Base-by-base conservation (phyloP, 2,888 invertebrate genomes). In the Calameuta pallipes region DNA sequence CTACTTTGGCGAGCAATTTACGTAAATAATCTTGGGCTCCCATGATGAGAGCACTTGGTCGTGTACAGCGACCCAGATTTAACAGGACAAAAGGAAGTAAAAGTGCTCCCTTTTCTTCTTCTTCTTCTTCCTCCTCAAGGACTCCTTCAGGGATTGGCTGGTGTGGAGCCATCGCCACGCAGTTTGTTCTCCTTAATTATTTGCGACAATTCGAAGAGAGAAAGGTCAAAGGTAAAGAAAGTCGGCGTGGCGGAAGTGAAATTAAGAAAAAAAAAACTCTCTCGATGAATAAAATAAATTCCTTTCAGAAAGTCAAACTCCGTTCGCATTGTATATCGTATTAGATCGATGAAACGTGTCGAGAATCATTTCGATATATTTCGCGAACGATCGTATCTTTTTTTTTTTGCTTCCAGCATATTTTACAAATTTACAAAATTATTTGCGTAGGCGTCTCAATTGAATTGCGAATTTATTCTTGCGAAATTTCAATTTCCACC, bases 1-100 rank as follows among this genome's bases (percentile, higher is more conserved):
- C 35, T 75, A 75, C 75, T 76, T 78, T 35, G 36, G 78, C 75
- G 56, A 70, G 75, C 75, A 75, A 75, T 78, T 78, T 76, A 75
- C 71, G 70, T 75, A 76, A 78, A 78, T 75, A 78, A 75, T 78
- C 71, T 71, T 74, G 34, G 68, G 56, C 69, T 33, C 71, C 70
- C 56, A 37, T 12, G 70, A 75, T 31, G 75, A 69, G 75, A 37
- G 75, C 37, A 69, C 33, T 75, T 68, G 13, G 69, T 75, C 75
- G 34, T 36, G 33, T 30, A 12, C 69, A 37, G 30, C n/a, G 30
- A 30, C 78, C 35, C 36, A 75, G 75, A 31, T 76, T 31, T 68
- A 36, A 34, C 36, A 34, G 75, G 75, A 75, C 69, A 78, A 30
- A 34, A 15, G 30, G 68, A 13, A 70, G 36, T 31, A 69, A 69